Percentiles rank a stretch among this genome's conserved stretches.
Conservation (phyloP, 2,113 vertebrate species). For the Lepus americanus region DNA sequence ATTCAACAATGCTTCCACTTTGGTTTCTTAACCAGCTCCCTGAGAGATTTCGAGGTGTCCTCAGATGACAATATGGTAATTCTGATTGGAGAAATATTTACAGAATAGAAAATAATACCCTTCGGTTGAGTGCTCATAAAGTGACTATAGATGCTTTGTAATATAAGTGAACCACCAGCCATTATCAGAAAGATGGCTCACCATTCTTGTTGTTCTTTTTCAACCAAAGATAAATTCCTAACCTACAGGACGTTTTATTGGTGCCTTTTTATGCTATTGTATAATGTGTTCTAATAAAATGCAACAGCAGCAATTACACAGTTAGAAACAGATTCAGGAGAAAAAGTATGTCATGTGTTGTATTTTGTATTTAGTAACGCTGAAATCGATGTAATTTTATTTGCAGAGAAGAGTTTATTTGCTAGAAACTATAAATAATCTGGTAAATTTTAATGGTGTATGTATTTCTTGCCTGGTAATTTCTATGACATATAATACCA, state of each 20-base stretch:
- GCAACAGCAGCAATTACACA: background rate
- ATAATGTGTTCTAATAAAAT: background rate
- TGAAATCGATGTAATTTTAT: background rate
- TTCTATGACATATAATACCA: background rate
- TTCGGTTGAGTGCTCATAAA: background rate
- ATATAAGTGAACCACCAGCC: background rate
- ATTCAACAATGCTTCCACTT: background rate
- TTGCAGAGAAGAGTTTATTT: conserved; percentile 16
- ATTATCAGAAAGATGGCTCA: background rate
- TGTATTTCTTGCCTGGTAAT: background rate
- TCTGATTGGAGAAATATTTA: conserved; percentile 4
- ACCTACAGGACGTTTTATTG: background rate
- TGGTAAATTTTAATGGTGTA: background rate
- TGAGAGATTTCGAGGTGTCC: conserved; percentile 27
- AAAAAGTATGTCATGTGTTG: background rate
- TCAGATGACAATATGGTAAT: background rate
- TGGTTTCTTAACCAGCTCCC: background rate
- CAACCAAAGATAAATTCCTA: background rate
- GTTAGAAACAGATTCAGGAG: background rate
- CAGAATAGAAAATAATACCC: background rate
- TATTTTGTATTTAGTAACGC: background rate
- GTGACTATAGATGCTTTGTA: background rate
- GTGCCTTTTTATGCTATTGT: background rate
- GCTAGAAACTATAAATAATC: background rate
- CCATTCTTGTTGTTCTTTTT: background rate